Evolutionary conservation across 37 sponge, comb jelly and placozoan genomes (phyloP).

Genomic region (Hormiphora californensis): DNA sequence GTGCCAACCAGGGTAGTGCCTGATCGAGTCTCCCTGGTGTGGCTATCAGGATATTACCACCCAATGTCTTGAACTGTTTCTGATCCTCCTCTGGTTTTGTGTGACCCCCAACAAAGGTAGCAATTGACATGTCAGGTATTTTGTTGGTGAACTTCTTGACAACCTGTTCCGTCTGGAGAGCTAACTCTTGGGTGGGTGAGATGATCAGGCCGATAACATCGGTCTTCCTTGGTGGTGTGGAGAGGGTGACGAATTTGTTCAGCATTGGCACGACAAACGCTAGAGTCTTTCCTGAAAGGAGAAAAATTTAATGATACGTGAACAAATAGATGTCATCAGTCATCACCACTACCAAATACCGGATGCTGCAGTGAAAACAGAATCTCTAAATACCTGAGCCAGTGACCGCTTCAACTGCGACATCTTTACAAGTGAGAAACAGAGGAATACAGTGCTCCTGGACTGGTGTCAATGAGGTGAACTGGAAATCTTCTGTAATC

Average conservation of each 20-base stretch:
- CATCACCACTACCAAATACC: background rate
- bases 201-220: slow-evolving; percentile 62
- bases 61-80: background rate
- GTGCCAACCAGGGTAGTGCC: background rate
- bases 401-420: slow-evolving; percentile 87
- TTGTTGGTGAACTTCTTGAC: slow-evolving; percentile 57
- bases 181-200: slow-evolving; percentile 93
- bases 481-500: background rate
- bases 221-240: background rate
- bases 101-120: slow-evolving; percentile 73
- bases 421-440: slow-evolving; percentile 80
- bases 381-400: too few species aligned
- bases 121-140: slow-evolving; percentile 48
- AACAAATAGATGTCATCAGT: background rate
- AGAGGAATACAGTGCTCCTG: slow-evolving; percentile 76
- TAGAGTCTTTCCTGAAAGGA: slow-evolving; percentile 92
- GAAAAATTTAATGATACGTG: slow-evolving; percentile 46
- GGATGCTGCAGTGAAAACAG: too few species aligned
- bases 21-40: slow-evolving; percentile 82
- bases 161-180: slow-evolving; percentile 77
- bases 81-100: slow-evolving; percentile 4
- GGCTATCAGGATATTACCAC: slow-evolving; percentile 63
- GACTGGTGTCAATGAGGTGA: background rate
- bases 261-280: slow-evolving; percentile 90
- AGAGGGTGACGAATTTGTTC: slow-evolving; percentile 61